These are phyloP conservation scores for Onychostoma macrolepis DNA, from an alignment of 2,113 vertebrate species.

Conservation along the genomic window DNA sequence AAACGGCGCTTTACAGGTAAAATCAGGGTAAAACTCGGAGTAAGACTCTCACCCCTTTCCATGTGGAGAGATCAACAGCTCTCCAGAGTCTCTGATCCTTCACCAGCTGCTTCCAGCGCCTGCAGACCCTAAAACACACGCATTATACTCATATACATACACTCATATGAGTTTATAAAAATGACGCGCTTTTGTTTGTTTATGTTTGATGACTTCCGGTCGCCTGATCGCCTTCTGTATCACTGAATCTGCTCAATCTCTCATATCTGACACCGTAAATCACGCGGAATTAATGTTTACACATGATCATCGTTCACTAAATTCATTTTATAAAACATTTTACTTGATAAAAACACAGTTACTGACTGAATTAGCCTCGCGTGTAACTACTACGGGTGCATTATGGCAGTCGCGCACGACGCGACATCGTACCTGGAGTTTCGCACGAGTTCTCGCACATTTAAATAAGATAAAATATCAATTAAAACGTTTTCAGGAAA, in stretches of 20 bases:
- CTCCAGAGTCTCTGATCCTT: conserved; percentile 81
- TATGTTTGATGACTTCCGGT: conserved; percentile 13
- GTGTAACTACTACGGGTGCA: not conserved
- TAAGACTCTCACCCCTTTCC: conserved; percentile 73
- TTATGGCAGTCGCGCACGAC: not conserved
- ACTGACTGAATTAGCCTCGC: not conserved
- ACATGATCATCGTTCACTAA: not conserved
- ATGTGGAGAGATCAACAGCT: conserved; percentile 74
- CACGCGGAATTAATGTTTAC: not conserved
- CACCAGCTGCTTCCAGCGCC: conserved; percentile 76
- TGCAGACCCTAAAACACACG: conserved; percentile 73
- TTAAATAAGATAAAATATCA: conserved; percentile 77
- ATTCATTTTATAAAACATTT: not conserved
- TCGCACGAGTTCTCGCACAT: conserved; percentile 72
- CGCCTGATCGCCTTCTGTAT: not conserved
- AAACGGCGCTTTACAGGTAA: too few relatives aligned
- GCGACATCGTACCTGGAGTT: conserved; percentile 68
- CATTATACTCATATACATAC: not conserved
- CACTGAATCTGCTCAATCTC: not conserved
- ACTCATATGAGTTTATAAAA: too few relatives aligned
- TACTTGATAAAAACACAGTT: not conserved
- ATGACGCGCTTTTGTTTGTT: not conserved
- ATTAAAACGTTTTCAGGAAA: conserved; percentile 80
- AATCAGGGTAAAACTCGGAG: not conserved
- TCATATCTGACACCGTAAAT: not conserved